Conservation (phyloP, 2,888 invertebrate species). For the Anodontia alba region DNA sequence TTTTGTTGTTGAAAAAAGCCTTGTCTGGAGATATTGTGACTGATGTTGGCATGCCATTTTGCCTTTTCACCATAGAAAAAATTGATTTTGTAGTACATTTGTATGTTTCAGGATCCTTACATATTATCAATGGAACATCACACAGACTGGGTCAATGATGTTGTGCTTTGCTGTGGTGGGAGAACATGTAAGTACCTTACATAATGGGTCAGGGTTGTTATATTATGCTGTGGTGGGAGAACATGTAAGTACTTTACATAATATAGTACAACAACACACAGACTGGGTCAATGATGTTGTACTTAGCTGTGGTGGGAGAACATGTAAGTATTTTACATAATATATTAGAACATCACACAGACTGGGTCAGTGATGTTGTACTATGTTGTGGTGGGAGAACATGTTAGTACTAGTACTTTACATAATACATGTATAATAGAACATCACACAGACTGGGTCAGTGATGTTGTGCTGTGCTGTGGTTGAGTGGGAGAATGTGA, state of each 20-base stretch:
- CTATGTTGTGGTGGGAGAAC: conserved; percentile 99
- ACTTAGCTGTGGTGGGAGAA: conserved; percentile 97
- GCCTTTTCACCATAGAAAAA: too few species aligned
- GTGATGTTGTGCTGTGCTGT: conserved; percentile 90
- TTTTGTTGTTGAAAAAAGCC: too few species aligned
- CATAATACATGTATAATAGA: conserved; percentile 94
- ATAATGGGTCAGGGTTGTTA: conserved; percentile 99
- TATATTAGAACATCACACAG: conserved; percentile 98
- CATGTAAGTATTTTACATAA: conserved; percentile 88
- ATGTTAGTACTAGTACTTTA: conserved; percentile 90
- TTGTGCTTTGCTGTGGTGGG: conserved; percentile 98
- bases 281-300: conserved; percentile 99
- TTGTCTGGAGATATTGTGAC: too few species aligned
- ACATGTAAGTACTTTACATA: conserved; percentile 89
- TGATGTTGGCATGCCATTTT: too few species aligned
- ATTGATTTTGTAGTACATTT: too few species aligned
- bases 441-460: conserved; percentile 99
- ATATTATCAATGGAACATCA: conserved; percentile 99
- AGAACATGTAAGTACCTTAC: conserved; percentile 98
- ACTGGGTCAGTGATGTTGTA: conserved; percentile 99
- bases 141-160: conserved; percentile 99
- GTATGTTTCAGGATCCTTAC: conserved; percentile 89
- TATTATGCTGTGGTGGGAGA: conserved; percentile 97
- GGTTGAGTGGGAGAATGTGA: background rate
- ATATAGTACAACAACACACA: conserved; percentile 91